phyloP scores from a whole-genome alignment of 2,888 invertebrate species.

The Polymixis flavicincta region DNA sequence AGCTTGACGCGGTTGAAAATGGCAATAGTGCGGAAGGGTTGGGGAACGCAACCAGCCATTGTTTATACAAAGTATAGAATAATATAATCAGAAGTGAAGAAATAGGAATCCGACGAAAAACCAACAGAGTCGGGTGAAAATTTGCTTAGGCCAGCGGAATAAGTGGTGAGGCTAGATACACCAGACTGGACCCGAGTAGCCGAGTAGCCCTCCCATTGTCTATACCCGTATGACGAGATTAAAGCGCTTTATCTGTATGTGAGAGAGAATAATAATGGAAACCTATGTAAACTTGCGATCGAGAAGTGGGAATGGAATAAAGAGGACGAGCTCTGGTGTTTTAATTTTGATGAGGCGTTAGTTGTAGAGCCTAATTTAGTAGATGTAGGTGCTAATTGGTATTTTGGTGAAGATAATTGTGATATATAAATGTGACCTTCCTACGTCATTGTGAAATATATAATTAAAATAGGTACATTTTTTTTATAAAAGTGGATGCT shows the following conservation, averaged over 20 bases:
- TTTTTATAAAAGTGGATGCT: too few species aligned
- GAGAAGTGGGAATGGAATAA: conserved; percentile 50
- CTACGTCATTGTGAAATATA: neutral
- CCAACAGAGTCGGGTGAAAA: conserved; percentile 88
- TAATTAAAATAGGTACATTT: too few species aligned
- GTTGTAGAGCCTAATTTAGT: neutral
- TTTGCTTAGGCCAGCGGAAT: conserved; percentile 91
- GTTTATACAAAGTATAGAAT: conserved; percentile 90
- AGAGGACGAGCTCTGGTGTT: conserved; percentile 37
- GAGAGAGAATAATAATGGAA: conserved; percentile 62
- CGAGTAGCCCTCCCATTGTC: conserved; percentile 78
- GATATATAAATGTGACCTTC: neutral
- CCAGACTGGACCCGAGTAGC: conserved; percentile 73
- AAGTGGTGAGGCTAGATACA: conserved; percentile 85
- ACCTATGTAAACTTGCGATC: conserved; percentile 68
- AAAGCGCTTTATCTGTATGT: conserved; percentile 66
- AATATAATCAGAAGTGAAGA: conserved; percentile 91
- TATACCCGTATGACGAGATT: conserved; percentile 73
- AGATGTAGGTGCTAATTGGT: neutral
- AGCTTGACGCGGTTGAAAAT: conserved; percentile 73
- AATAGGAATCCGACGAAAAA: conserved; percentile 90
- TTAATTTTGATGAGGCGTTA: conserved; percentile 32
- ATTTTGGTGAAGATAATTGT: neutral
- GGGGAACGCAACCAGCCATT: conserved; percentile 78
- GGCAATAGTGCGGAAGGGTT: conserved; percentile 90